phyloP scores from a whole-genome alignment of 1,140 invertebrate genomes.

The Pachyrhynchus sulphureomaculatus region DNA sequence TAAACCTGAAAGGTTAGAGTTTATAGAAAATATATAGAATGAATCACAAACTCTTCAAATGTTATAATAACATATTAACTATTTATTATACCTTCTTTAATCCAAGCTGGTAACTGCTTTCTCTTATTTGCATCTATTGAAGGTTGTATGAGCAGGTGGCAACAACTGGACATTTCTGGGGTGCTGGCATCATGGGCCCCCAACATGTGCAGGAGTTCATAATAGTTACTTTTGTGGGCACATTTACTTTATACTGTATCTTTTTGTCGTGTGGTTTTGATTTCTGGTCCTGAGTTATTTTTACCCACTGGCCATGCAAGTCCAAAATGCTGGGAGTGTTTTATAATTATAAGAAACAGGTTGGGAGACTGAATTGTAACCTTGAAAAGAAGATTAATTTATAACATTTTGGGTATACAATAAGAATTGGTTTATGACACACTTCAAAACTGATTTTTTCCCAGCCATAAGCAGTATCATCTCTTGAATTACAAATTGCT shows the following conservation, averaged over 20 bases:
- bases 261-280: constrained; percentile 47
- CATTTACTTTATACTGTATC: constrained; percentile 47
- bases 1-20: constrained; percentile 65
- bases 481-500: no score
- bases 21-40: constrained; percentile 1
- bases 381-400: no score
- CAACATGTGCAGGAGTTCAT: constrained; percentile 4
- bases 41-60: no score
- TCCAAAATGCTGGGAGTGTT: constrained; percentile 37
- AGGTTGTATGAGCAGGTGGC: constrained; percentile 48
- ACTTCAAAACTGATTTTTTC: neutral
- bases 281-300: constrained; percentile 29
- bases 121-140: constrained; percentile 83
- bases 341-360: constrained; percentile 20
- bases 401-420: no score
- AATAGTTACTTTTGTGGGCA: constrained; percentile 38
- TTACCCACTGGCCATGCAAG: constrained; percentile 16
- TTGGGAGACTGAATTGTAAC: neutral
- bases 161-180: constrained; percentile 23
- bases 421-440: no score
- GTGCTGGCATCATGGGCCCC: constrained; percentile 37
- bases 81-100: constrained; percentile 70
- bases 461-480: constrained; percentile 1
- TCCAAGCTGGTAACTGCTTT: constrained; percentile 92
- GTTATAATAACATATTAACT: no score